Percentiles rank a stretch among this genome's conserved stretches.
These are phyloP conservation scores for Hyles vespertilio DNA, from an alignment of 1,140 invertebrate species.

Conservation along the genomic window DNA sequence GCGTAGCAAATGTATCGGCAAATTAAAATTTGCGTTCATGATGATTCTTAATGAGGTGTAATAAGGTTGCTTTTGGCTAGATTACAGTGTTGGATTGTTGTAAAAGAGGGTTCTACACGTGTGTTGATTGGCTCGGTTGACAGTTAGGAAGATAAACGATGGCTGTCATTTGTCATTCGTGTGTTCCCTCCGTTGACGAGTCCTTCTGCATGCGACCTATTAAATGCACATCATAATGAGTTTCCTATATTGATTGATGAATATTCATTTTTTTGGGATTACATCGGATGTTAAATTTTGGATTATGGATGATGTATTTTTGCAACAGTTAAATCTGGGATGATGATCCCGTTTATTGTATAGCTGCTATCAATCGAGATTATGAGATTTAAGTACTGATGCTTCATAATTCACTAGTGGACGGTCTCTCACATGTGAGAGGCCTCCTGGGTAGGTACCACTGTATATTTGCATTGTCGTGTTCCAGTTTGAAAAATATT, in stretches of 20 bases:
- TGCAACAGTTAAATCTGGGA: not conserved
- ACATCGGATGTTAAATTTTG: not conserved
- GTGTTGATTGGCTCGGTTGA: constrained; percentile 67
- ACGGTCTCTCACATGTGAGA: too few relatives aligned
- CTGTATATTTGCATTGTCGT: too few relatives aligned
- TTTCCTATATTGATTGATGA: constrained; percentile 61
- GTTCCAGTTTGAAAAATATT: too few relatives aligned
- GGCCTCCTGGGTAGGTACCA: too few relatives aligned
- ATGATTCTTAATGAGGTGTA: constrained; percentile 3
- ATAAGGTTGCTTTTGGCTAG: constrained; percentile 14
- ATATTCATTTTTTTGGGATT: constrained; percentile 22
- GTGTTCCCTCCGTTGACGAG: constrained; percentile 35
- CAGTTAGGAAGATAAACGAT: constrained; percentile 72
- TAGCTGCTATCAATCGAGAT: too few relatives aligned
- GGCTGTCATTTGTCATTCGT: constrained; percentile 64
- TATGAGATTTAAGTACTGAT: too few relatives aligned
- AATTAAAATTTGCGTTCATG: constrained; percentile 14
- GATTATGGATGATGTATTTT: not conserved
- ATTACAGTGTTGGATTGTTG: not conserved
- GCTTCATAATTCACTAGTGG: too few relatives aligned
- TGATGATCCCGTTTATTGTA: too few relatives aligned
- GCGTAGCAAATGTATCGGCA: constrained; percentile 10
- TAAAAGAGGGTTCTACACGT: constrained; percentile 41
- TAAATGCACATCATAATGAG: constrained; percentile 63
- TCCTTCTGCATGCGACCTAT: constrained; percentile 50